phyloP scores from a whole-genome alignment of 2,113 vertebrate genomes.

The cattle (Bos taurus) region DNA sequence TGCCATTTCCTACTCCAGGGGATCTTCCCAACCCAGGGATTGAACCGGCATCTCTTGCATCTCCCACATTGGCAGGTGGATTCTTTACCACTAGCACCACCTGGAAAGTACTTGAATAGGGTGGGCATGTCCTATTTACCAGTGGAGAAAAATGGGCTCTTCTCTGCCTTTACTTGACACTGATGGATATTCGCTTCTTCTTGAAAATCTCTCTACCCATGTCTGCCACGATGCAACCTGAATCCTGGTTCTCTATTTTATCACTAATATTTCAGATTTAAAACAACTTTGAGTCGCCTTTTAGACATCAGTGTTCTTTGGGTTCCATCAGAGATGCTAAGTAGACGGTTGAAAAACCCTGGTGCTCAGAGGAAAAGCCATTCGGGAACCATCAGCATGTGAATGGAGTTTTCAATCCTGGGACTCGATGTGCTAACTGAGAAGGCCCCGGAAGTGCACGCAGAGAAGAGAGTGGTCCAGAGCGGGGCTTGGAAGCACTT shows the following conservation, averaged over 20 bases:
- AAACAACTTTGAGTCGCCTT: background rate
- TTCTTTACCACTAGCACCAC: background rate
- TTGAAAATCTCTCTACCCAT: background rate
- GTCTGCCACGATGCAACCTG: background rate
- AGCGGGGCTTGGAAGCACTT: background rate
- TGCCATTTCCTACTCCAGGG: background rate
- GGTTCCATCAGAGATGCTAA: background rate
- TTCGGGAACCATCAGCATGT: accelerated
- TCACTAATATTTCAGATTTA: background rate
- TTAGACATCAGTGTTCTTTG: background rate
- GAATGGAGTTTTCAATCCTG: background rate
- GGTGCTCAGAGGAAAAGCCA: background rate
- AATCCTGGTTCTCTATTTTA: background rate
- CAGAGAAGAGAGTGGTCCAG: background rate
- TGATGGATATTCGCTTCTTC: background rate
- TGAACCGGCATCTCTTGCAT: background rate
- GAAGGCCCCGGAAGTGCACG: background rate
- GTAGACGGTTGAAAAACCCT: background rate
- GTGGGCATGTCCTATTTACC: background rate
- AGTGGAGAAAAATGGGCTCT: background rate
- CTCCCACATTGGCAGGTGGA: background rate
- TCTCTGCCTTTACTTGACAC: background rate
- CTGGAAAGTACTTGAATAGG: background rate
- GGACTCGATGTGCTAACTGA: background rate
- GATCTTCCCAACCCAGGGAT: background rate